These are phyloP conservation scores for Dendrolimus punctatus DNA, from an alignment of 1,140 invertebrate genomes.

Conservation along the genomic window DNA sequence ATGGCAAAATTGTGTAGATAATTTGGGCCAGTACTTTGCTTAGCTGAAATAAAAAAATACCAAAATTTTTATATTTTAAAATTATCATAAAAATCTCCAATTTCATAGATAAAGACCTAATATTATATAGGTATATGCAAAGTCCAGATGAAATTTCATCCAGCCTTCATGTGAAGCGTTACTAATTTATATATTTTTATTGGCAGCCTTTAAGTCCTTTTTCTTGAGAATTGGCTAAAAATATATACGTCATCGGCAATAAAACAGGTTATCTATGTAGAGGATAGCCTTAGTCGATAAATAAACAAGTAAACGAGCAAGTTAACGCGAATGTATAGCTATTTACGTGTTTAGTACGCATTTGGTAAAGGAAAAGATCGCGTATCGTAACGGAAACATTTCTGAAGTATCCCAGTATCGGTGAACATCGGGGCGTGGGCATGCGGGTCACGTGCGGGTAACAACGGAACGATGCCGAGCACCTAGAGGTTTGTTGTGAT, in stretches of 20 bases:
- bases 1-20: too few species aligned
- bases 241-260: slow-evolving; percentile 1
- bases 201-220: too few species aligned
- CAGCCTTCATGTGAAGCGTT: too few species aligned
- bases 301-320: slow-evolving; percentile 33
- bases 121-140: too few species aligned
- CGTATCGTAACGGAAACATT: slow-evolving; percentile 58
- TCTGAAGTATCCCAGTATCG: slow-evolving; percentile 63
- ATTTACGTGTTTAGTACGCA: slow-evolving; percentile 55
- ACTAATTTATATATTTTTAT: too few species aligned
- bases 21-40: too few species aligned
- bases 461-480: slow-evolving; percentile 49
- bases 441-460: slow-evolving; percentile 56
- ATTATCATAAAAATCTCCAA: too few species aligned
- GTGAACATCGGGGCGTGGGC: slow-evolving; percentile 37
- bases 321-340: slow-evolving; percentile 52
- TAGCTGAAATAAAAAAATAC: too few species aligned
- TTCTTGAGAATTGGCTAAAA: too few species aligned
- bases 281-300: slow-evolving; percentile 25
- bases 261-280: slow-evolving; percentile 12
- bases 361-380: slow-evolving; percentile 55
- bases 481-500: slow-evolving; percentile 61
- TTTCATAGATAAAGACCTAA: too few species aligned
- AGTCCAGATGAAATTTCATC: too few species aligned
- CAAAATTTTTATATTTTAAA: too few species aligned